phyloP scores from a whole-genome alignment of 2,888 invertebrate genomes.

The Piscicola geometra region DNA sequence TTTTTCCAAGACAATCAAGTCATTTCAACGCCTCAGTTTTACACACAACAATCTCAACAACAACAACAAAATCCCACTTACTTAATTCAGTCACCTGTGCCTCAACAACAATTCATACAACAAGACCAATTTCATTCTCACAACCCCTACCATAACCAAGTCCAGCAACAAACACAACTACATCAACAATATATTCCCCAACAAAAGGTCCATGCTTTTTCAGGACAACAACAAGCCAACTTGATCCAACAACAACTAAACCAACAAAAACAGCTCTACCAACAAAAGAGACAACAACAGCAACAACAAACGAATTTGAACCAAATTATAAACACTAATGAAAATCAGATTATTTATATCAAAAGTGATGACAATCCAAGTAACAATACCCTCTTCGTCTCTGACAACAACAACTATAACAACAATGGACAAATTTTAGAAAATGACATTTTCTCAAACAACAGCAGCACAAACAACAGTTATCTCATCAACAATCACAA shows the following conservation, averaged over 20 bases:
- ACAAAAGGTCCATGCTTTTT: neutral
- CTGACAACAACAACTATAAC: neutral
- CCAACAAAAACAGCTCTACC: constrained; percentile 11
- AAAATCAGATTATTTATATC: neutral
- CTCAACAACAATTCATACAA: constrained; percentile 4
- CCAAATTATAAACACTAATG: neutral
- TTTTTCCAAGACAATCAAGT: neutral
- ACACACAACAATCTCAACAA: no score
- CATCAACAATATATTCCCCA: constrained; percentile 4
- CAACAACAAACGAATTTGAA: neutral
- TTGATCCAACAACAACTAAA: constrained; percentile 3
- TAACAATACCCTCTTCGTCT: neutral
- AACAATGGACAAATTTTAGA: no score
- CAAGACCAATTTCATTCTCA: neutral
- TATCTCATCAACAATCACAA: neutral
- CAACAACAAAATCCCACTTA: neutral
- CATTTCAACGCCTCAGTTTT: neutral
- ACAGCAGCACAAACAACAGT: neutral
- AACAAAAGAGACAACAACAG: constrained; percentile 5
- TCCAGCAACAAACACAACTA: neutral
- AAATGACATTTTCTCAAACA: neutral
- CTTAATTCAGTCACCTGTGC: neutral
- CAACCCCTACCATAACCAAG: neutral
- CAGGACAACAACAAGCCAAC: neutral
- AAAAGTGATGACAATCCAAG: no score